Base-by-base conservation (phyloP, 2,113 vertebrate genomes). In the Enhydra lutris region DNA sequence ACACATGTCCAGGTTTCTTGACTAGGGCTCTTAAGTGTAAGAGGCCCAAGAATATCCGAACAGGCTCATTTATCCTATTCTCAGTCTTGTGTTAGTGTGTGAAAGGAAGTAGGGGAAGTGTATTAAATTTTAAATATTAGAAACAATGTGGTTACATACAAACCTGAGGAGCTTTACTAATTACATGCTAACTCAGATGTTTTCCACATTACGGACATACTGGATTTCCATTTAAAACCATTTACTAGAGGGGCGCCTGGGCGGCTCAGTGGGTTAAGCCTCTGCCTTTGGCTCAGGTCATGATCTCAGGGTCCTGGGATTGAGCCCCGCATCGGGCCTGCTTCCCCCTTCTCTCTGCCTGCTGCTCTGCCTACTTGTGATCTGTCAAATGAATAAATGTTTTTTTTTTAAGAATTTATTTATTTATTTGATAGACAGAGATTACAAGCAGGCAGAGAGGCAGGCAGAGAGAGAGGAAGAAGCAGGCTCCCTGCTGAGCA, bases 151-250 rank as follows among this genome's bases (percentile, higher is more conserved):
- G 80, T 79, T 83, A 87, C 92, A 90, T n/a, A 94, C 36, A 52
- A 18, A 85, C 36, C 24, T 36, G 83, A 61, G 9, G 4, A 55
- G 29, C 34, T 91, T 80, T 29, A 31, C 31, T 52, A 80, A 55
- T 63, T 67, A 80, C 3, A 26, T 88, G 76, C 26, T 85, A 86
- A 85, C 69, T 82, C 69, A 88, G 42, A 85, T 59, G 21, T 20
- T 86, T 96, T 86, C 47, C 31, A 86, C 14, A 83, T 61, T 13
- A 61, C 7, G 11, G 47, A 74, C 45, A 74, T 76, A 82, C 1
- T 88, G 13, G 5, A 92, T 79, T 82, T 95, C 29, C 74, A 57
- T 59, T 96, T 74, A 61, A 91, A 95, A 96, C 36, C 45, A 76
- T 69, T 76, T 67, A 73, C 24, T 52, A 78, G 26, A 92, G 52